phyloP scores from a whole-genome alignment of 2,113 vertebrate genomes.

The Junco hyemalis region DNA sequence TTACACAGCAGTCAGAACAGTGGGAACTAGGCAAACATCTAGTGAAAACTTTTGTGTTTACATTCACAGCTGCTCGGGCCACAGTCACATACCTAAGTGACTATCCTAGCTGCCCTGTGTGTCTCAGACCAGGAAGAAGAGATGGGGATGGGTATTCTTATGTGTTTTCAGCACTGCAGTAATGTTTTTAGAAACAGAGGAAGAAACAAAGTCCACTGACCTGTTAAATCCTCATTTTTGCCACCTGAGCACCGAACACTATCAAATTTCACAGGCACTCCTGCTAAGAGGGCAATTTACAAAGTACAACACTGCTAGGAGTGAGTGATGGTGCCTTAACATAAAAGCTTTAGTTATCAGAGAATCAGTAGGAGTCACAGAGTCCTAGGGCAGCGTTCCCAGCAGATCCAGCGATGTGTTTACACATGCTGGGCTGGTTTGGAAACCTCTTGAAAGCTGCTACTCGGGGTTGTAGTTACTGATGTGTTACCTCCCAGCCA shows the following conservation, averaged over 20 bases:
- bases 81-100: background rate
- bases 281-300: background rate
- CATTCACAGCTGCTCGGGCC: background rate
- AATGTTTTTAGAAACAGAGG: background rate
- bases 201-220: background rate
- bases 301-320: background rate
- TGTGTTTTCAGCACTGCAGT: background rate
- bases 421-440: background rate
- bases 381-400: background rate
- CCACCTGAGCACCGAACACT: background rate
- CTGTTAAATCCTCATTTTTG: background rate
- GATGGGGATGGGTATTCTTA: background rate
- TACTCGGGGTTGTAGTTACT: rapidly evolving
- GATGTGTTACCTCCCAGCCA: background rate
- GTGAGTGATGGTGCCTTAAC: background rate
- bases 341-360: background rate
- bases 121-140: background rate
- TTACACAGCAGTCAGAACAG: background rate
- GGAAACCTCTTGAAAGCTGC: background rate
- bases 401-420: background rate
- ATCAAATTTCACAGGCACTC: background rate
- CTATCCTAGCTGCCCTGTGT: background rate
- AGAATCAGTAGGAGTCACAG: background rate
- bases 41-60: background rate
- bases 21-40: background rate